A percentile compares a stretch with the other conserved stretches of the same genome.
Conservation (phyloP, 2,888 invertebrate species). For the Melanostoma mellinum region DNA sequence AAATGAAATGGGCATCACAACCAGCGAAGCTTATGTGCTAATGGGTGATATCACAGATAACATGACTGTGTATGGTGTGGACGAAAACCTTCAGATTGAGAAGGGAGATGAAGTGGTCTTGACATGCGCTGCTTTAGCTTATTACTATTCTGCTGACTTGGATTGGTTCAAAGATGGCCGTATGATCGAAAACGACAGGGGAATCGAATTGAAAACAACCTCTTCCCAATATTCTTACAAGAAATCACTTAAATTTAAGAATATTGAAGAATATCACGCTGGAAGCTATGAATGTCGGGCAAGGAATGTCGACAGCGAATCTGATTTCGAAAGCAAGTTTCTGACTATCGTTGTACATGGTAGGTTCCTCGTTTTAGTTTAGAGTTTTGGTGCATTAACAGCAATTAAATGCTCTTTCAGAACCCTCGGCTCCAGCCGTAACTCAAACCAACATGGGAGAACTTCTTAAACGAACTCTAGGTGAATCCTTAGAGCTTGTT, state of each 20-base stretch:
- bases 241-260: constrained; percentile 79
- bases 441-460: constrained; percentile 82
- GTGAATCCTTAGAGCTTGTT: constrained; percentile 78
- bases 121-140: constrained; percentile 84
- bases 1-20: constrained; percentile 80
- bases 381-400: neutral
- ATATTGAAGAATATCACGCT: constrained; percentile 79
- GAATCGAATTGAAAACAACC: constrained; percentile 74
- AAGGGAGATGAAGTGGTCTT: constrained; percentile 84
- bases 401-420: constrained; percentile 78
- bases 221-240: constrained; percentile 79
- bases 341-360: constrained; percentile 80
- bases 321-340: constrained; percentile 76
- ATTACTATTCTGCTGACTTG: constrained; percentile 83
- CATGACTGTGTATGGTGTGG: constrained; percentile 82
- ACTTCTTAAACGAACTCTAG: constrained; percentile 78
- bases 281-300: constrained; percentile 82
- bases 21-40: constrained; percentile 76
- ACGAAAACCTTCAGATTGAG: constrained; percentile 81
- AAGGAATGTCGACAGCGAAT: constrained; percentile 73
- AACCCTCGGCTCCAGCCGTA: constrained; percentile 82
- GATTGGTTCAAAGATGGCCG: constrained; percentile 82
- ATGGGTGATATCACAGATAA: constrained; percentile 79
- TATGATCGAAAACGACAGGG: constrained; percentile 71
- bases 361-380: constrained; percentile 73